phyloP scores from a whole-genome alignment of 2,113 vertebrate genomes.

The Ceyx cyanopectus region DNA sequence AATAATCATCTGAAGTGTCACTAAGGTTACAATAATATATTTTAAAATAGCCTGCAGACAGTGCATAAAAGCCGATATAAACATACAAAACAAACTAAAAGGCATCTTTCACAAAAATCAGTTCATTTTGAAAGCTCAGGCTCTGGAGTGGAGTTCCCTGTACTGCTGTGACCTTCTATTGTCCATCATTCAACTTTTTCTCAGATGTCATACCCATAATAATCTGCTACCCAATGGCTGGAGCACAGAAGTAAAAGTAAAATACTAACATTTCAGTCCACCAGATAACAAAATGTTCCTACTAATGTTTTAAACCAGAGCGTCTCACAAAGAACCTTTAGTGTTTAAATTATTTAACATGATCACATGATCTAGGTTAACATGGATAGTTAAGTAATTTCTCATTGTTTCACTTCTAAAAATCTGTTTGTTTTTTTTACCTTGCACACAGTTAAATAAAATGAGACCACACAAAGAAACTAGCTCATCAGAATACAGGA shows the following conservation, averaged over 20 bases:
- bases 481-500: background rate
- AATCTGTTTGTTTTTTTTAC: background rate
- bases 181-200: background rate
- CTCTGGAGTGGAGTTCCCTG: background rate
- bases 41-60: slow-evolving; percentile 25
- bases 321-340: background rate
- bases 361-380: background rate
- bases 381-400: background rate
- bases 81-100: slow-evolving; percentile 50
- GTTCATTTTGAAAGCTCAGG: slow-evolving; percentile 1
- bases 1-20: slow-evolving; percentile 12
- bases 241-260: background rate
- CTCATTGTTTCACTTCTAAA: background rate
- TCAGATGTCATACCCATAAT: background rate
- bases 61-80: background rate
- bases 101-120: slow-evolving; percentile 3
- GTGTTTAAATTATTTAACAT: background rate
- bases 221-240: background rate
- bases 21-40: background rate
- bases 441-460: background rate
- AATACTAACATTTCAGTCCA: background rate
- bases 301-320: background rate
- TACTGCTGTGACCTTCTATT: background rate
- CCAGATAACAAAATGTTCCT: background rate
- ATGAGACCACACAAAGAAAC: background rate